These are phyloP conservation scores for Bhutanitis thaidina DNA, from an alignment of 2,888 invertebrate species.

Conservation along the genomic window DNA sequence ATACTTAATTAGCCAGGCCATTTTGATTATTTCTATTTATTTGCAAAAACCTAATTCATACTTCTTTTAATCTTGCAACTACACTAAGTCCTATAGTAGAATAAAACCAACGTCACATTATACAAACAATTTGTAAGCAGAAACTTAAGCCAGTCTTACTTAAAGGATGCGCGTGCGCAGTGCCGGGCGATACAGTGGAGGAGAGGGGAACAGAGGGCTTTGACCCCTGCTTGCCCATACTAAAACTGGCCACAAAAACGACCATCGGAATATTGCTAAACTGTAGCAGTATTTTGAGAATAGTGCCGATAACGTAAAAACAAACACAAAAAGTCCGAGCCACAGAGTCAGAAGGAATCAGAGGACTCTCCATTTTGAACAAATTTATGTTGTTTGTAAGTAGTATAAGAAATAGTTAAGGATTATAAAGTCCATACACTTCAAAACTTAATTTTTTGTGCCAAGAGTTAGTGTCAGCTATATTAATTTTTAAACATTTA, in stretches of 20 bases:
- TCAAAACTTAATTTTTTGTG: too few species aligned
- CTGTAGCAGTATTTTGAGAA: constrained; percentile 24
- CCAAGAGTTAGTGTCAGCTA: too few species aligned
- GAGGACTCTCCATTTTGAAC: too few species aligned
- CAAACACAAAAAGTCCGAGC: constrained; percentile 1
- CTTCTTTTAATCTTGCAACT: neutral
- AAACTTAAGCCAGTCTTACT: constrained; percentile 12
- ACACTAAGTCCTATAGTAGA: neutral
- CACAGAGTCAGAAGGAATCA: neutral
- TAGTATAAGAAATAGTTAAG: too few species aligned
- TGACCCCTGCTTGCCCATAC: constrained; percentile 31
- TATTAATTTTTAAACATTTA: too few species aligned
- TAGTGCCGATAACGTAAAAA: constrained; percentile 4
- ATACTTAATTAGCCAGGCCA: too few species aligned
- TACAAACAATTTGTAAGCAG: constrained; percentile 17
- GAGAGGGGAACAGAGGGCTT: constrained; percentile 21
- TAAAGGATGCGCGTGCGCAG: constrained; percentile 21
- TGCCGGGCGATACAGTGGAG: constrained; percentile 1
- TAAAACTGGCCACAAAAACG: constrained; percentile 18
- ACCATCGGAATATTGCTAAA: constrained; percentile 23
- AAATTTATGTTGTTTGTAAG: too few species aligned
- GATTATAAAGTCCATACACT: too few species aligned
- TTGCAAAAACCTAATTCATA: too few species aligned
- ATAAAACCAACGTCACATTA: constrained; percentile 13
- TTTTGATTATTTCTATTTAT: too few species aligned